phyloP scores from a whole-genome alignment of 1,140 invertebrate genomes.

The Cephus cinctus region DNA sequence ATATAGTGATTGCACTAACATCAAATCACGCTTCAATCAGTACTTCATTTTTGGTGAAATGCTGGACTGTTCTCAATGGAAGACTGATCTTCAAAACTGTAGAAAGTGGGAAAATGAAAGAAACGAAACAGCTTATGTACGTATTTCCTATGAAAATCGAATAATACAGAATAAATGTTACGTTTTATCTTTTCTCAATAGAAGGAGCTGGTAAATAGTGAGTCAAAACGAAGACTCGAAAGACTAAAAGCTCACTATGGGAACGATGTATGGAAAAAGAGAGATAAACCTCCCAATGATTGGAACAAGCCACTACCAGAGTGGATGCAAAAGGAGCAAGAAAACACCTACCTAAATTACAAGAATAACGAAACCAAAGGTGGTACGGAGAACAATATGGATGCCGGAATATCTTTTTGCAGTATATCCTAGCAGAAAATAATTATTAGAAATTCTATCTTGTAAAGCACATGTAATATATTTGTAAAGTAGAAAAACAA shows the following conservation, averaged over 20 bases:
- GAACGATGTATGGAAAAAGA: slow-evolving; percentile 78
- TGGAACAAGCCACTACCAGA: slow-evolving; percentile 79
- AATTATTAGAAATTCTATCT: no score
- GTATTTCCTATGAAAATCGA: slow-evolving; percentile 29
- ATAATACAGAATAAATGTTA: slow-evolving; percentile 2
- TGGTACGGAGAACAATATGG: slow-evolving; percentile 33
- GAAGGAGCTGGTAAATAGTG: slow-evolving; percentile 70
- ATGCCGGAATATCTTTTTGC: no score
- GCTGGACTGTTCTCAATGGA: slow-evolving; percentile 76
- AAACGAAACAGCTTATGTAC: slow-evolving; percentile 68
- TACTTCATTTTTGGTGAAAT: slow-evolving; percentile 77
- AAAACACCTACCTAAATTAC: slow-evolving; percentile 64
- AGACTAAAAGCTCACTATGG: slow-evolving; percentile 66
- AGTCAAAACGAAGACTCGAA: slow-evolving; percentile 62
- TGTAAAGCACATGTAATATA: no score
- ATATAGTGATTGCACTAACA: slow-evolving; percentile 73
- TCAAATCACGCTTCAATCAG: slow-evolving; percentile 78
- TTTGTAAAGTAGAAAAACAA: no score
- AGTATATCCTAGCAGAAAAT: no score
- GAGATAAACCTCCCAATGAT: slow-evolving; percentile 71
- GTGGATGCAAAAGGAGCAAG: slow-evolving; percentile 66
- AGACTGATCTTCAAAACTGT: slow-evolving; percentile 75
- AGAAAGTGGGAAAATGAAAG: slow-evolving; percentile 63
- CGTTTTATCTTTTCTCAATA: slow-evolving; percentile 48
- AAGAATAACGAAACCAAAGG: slow-evolving; percentile 65